Percentiles rank a stretch among this genome's conserved stretches.
phyloP scores from a whole-genome alignment of 2,113 vertebrate genomes.

The Micronycteris hirsuta region DNA sequence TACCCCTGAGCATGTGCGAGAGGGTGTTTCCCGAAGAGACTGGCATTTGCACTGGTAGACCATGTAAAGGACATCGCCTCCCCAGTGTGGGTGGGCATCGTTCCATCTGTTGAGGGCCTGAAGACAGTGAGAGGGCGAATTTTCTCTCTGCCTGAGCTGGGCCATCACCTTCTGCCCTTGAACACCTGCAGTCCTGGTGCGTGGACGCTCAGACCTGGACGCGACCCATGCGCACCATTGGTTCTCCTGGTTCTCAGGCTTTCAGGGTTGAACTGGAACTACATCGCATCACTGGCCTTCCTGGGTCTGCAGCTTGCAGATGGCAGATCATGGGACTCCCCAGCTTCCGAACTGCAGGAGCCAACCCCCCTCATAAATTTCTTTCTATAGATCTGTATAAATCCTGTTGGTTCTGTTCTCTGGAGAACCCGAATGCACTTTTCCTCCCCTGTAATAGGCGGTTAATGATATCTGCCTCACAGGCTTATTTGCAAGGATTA shows the following conservation, averaged over 20 bases:
- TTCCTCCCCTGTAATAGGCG: background rate
- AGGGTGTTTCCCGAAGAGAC: background rate
- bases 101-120: background rate
- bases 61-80: background rate
- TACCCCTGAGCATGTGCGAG: background rate
- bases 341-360: background rate
- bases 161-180: background rate
- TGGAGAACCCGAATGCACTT: background rate
- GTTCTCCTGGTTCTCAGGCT: background rate
- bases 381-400: background rate
- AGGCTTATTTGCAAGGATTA: background rate
- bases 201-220: background rate
- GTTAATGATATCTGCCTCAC: background rate
- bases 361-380: background rate
- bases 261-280: background rate
- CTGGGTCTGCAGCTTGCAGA: background rate
- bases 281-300: fast-evolving
- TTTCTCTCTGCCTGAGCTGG: background rate
- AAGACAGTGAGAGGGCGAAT: background rate
- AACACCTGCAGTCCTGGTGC: background rate
- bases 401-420: background rate
- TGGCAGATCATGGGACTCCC: background rate
- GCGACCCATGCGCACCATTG: background rate
- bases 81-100: background rate
- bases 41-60: background rate